Conservation (phyloP, 1,140 invertebrate species). For the Wasmannia auropunctata region DNA sequence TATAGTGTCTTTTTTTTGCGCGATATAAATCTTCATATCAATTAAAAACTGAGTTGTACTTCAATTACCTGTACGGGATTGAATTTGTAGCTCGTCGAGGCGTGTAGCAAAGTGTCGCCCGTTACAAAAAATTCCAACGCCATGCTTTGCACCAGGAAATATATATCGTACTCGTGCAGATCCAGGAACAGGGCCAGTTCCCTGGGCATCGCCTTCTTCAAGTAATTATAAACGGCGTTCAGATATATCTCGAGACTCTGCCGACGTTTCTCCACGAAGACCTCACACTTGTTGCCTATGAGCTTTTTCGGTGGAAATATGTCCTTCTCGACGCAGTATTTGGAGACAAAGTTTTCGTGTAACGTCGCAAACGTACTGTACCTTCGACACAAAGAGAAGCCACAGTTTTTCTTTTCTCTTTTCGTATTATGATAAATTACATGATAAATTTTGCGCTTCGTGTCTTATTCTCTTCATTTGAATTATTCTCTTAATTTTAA, state of each 20-base stretch:
- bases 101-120: conserved; percentile 88
- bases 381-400: conserved; percentile 76
- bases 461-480: neutral
- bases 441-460: neutral
- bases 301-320: conserved; percentile 96
- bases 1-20: neutral
- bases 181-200: conserved; percentile 92
- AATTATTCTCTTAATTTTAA: neutral
- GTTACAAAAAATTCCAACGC: conserved; percentile 90
- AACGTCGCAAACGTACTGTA: conserved; percentile 96
- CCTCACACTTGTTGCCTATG: conserved; percentile 91
- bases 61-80: conserved; percentile 90
- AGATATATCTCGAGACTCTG: conserved; percentile 93
- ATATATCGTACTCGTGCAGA: conserved; percentile 93
- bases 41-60: neutral
- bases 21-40: neutral
- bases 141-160: conserved; percentile 92
- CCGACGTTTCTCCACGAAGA: conserved; percentile 94
- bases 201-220: conserved; percentile 90
- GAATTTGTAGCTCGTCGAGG: conserved; percentile 88
- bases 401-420: neutral
- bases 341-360: conserved; percentile 92
- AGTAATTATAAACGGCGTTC: conserved; percentile 90
- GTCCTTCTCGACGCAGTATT: conserved; percentile 93
- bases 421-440: neutral